Conservation (phyloP, 2,113 vertebrate genomes). For the Colinus virginianus region DNA sequence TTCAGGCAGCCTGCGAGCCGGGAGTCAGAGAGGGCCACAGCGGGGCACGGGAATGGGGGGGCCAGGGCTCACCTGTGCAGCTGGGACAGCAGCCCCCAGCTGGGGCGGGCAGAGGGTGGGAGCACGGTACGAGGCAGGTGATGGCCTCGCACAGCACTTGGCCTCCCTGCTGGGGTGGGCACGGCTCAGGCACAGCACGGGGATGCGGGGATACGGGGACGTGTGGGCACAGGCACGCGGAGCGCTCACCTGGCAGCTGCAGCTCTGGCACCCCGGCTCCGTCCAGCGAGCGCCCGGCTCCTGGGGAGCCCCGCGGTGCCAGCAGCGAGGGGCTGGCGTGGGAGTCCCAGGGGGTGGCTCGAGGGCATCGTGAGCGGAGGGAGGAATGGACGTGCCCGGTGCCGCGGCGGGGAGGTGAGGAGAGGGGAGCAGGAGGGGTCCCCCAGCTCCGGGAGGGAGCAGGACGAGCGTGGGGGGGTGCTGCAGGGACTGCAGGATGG, state of each 20-base stretch:
- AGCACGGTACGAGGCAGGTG: slow-evolving; percentile 72
- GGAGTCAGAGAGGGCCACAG: rapidly evolving
- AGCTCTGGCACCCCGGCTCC: slow-evolving; percentile 67
- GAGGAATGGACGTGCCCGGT: background rate
- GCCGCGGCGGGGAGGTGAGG: slow-evolving; percentile 42
- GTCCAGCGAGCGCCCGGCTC: slow-evolving; percentile 65
- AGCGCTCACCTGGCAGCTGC: slow-evolving; percentile 74
- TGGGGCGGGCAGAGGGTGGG: slow-evolving; percentile 71
- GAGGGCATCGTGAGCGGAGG: background rate
- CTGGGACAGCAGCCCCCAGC: slow-evolving; percentile 73
- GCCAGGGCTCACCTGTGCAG: slow-evolving; percentile 66
- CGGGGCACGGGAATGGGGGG: rapidly evolving
- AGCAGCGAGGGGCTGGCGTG: slow-evolving; percentile 15
- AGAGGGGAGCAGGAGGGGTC: slow-evolving; percentile 42
- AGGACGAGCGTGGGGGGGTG: slow-evolving; percentile 55
- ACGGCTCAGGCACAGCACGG: background rate
- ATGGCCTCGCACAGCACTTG: slow-evolving; percentile 65
- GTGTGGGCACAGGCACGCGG: no score
- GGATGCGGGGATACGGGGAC: background rate
- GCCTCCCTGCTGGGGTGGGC: slow-evolving; percentile 50
- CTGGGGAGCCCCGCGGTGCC: slow-evolving; percentile 58
- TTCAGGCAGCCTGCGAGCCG: slow-evolving; percentile 77
- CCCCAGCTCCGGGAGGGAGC: slow-evolving; percentile 59
- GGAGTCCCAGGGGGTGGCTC: background rate
- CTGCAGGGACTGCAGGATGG: slow-evolving; percentile 68